A percentile compares a stretch with the other conserved stretches of the same genome.
These are phyloP conservation scores for Meandrusa payeni DNA, from an alignment of 2,888 invertebrate species.

Conservation along the genomic window DNA sequence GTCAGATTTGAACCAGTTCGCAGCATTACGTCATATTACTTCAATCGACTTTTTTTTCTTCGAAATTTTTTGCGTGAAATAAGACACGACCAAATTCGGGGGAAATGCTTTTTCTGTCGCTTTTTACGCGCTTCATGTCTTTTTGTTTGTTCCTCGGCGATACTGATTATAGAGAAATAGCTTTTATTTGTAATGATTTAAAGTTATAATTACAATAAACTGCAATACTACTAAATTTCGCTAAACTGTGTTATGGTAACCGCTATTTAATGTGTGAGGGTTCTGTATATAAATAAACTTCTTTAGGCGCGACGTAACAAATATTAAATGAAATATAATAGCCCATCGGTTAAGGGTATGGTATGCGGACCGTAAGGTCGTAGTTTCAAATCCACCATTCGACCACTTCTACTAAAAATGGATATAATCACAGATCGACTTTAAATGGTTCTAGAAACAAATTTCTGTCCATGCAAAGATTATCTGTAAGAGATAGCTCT, in stretches of 20 bases:
- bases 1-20: slow-evolving; percentile 31
- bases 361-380: too few relatives aligned
- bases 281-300: background rate
- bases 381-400: too few relatives aligned
- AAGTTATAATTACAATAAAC: background rate
- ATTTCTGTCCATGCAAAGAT: too few relatives aligned
- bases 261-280: background rate
- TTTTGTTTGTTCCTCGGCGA: background rate
- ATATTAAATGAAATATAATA: too few relatives aligned
- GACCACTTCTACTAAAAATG: too few relatives aligned
- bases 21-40: slow-evolving; percentile 52
- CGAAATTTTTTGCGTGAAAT: slow-evolving; percentile 35
- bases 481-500: too few relatives aligned
- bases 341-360: too few relatives aligned
- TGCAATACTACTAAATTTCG: background rate
- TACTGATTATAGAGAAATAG: background rate
- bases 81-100: slow-evolving; percentile 37
- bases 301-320: too few relatives aligned
- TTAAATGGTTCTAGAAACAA: too few relatives aligned
- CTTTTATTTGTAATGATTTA: background rate
- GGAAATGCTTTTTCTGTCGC: slow-evolving; percentile 44
- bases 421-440: too few relatives aligned
- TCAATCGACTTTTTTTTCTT: slow-evolving; percentile 34
- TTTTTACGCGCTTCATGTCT: slow-evolving; percentile 9
- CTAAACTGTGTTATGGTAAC: slow-evolving; percentile 9